phyloP scores from a whole-genome alignment of 1,140 invertebrate species.

The Chymomyza costata region DNA sequence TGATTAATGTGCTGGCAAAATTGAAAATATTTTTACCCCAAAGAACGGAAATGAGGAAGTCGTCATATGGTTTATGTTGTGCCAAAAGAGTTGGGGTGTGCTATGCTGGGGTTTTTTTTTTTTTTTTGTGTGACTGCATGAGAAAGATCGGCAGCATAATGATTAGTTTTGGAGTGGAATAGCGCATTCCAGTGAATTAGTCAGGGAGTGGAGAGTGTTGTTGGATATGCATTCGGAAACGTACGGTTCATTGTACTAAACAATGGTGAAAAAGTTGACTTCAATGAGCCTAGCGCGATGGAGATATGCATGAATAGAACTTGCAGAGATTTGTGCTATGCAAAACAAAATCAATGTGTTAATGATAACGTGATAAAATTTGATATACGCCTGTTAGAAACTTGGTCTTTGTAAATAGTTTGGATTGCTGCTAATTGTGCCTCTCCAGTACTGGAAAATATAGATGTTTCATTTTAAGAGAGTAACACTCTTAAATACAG shows the following conservation, averaged over 20 bases:
- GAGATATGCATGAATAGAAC: neutral
- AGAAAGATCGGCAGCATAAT: conserved; percentile 38
- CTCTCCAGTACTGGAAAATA: too few species aligned
- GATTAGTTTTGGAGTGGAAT: conserved; percentile 42
- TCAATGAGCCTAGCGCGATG: neutral
- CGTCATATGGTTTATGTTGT: conserved; percentile 65
- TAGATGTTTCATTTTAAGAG: too few species aligned
- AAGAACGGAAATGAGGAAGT: conserved; percentile 63
- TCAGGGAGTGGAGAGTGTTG: conserved; percentile 20
- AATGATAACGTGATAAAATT: too few species aligned
- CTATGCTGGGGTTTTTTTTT: conserved; percentile 7
- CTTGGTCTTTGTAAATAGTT: too few species aligned
- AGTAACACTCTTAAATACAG: too few species aligned
- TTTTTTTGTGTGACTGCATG: conserved; percentile 28
- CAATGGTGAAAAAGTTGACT: too few species aligned
- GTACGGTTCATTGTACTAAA: too few species aligned
- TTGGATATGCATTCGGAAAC: conserved; percentile 14
- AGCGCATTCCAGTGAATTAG: too few species aligned
- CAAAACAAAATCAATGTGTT: too few species aligned
- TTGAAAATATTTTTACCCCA: conserved; percentile 55
- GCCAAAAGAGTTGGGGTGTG: conserved; percentile 58
- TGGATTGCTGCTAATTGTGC: too few species aligned
- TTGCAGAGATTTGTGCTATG: too few species aligned
- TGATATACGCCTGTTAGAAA: too few species aligned
- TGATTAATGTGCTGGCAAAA: conserved; percentile 70